A percentile compares a stretch with the other conserved stretches of the same genome.
Conservation (phyloP, 2,113 vertebrate species). For the Austrofundulus limnaeus region DNA sequence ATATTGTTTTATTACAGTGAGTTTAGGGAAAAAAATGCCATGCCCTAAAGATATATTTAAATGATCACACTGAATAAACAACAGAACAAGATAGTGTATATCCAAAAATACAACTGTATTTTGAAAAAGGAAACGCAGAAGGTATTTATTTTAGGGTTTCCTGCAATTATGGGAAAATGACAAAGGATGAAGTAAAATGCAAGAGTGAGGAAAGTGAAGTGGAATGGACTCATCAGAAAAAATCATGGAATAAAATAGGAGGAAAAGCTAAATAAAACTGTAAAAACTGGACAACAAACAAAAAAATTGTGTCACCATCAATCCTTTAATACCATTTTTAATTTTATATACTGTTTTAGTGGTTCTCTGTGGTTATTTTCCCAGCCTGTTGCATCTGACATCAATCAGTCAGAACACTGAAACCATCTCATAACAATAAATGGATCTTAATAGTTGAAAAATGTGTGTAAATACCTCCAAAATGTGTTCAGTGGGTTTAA, state of each 20-base stretch:
- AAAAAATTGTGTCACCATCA: neutral
- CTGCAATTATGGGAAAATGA: neutral
- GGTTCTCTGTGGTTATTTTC: too few relatives aligned
- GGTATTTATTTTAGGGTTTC: constrained; percentile 17
- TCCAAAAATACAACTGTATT: constrained; percentile 21
- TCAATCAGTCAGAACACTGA: too few relatives aligned
- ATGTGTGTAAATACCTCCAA: too few relatives aligned
- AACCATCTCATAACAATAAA: too few relatives aligned
- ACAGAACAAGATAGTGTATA: constrained; percentile 16
- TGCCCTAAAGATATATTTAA: constrained; percentile 18
- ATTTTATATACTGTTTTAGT: too few relatives aligned
- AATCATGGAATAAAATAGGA: neutral
- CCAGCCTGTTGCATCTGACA: too few relatives aligned
- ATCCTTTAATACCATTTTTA: too few relatives aligned
- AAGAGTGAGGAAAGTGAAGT: neutral
- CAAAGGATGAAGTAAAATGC: neutral
- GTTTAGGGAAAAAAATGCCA: neutral
- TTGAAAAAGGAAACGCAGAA: too few relatives aligned
- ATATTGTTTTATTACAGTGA: constrained; percentile 23
- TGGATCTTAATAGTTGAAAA: too few relatives aligned
- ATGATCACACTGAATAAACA: constrained; percentile 22
- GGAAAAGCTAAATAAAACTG: neutral
- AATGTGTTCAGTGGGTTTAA: neutral
- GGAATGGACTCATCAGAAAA: neutral
- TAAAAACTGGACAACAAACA: neutral